Evolutionary conservation across 2,888 invertebrate genomes (phyloP), one percentile per base, ranked within the genome.

Genomic region (Eristalinus aeneus): DNA sequence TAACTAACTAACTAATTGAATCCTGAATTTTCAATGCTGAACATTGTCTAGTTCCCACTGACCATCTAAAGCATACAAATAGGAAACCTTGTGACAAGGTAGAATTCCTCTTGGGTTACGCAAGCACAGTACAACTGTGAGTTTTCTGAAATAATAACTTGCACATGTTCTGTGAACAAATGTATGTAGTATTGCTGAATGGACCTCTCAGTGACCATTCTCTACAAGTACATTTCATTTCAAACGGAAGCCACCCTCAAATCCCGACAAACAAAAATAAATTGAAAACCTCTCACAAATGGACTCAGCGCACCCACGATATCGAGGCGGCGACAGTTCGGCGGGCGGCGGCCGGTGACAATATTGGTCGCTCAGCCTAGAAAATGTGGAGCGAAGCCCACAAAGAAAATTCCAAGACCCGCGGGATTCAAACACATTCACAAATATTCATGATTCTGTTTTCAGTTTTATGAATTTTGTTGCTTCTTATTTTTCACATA

Each of bases 381-480:
- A 60, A 75, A 75, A 75, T 60, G 58, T 58, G 68, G 20, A 76
- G 68, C 68, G 27, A 76, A 76, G 16, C n/a, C 53, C 34, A 73
- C 72, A 73, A 79, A 79, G 73, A 58, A 80, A 75, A 68, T 63
- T 85, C 39, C 46, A 72, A 63, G 71, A 54, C 64, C 64, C 61
- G 54, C 68, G 68, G 58, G 58, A 64, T 32, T 60, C 36, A 39
- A 68, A 31, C 68, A 22, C 11, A n/a, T 1, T 16, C 46, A 39
- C 2, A n/a, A 2, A 11, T n/a, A 4, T 4, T n/a, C 39, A 39
- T n/a, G n/a, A n/a, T n/a, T n/a, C n/a, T n/a, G n/a, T n/a, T n/a
- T 46, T 46, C 16, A 32, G 23, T 63, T 63, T 77, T n/a, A 36
- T 68, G 9, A 20, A 32, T 68, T 63, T 69, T 34, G 65, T 34